Evolutionary conservation across 2,113 vertebrate genomes (phyloP).

Genomic region (Azemiops feae): DNA sequence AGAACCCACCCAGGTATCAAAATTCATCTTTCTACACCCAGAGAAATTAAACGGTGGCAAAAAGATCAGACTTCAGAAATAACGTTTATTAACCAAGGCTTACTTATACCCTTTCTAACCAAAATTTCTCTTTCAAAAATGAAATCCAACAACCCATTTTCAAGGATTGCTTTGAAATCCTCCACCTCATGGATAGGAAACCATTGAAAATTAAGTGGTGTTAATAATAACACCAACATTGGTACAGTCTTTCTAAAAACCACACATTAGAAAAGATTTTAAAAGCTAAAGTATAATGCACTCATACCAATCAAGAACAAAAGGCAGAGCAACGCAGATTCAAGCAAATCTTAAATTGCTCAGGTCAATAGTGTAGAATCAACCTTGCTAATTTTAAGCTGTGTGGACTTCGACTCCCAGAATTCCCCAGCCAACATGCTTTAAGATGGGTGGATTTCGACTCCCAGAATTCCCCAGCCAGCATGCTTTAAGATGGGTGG

Average conservation of each 20-base stretch:
- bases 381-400: no score
- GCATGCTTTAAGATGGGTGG: no score
- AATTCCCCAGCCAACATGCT: no score
- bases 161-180: background rate
- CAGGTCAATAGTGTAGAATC: no score
- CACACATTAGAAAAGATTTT: background rate
- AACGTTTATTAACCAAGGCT: background rate
- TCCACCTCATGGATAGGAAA: background rate
- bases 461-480: no score
- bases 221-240: background rate
- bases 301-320: no score
- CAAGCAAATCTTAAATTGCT: no score
- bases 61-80: background rate
- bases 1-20: constrained; percentile 40
- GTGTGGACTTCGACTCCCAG: no score
- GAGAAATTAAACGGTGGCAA: background rate
- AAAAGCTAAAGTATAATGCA: background rate
- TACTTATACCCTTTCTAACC: background rate
- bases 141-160: background rate
- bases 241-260: background rate
- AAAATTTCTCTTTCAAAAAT: background rate
- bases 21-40: background rate
- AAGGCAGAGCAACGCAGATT: background rate
- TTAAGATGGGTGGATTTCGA: no score
- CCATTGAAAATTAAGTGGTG: background rate